Base-by-base conservation (phyloP, 1,140 invertebrate genomes). In the Drosophila micromelanica region DNA sequence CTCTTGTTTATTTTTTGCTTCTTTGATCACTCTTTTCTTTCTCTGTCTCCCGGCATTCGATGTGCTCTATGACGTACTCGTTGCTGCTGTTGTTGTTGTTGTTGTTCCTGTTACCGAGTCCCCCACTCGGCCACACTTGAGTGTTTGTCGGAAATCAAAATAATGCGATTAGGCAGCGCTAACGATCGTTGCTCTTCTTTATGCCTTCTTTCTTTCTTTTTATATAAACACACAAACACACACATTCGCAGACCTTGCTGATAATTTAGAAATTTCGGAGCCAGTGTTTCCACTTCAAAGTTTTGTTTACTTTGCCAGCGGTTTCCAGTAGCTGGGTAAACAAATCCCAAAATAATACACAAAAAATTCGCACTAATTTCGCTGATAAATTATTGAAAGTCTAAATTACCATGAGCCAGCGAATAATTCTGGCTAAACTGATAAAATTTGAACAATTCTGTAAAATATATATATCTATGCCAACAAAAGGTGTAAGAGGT, bases 101-200 rank as follows among this genome's bases (percentile, higher is more conserved):
- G 52, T 15, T 30, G 61, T 27, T 27, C 3, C 5, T 27, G 23
- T 27, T 2, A 2, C 48, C 7, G 30, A 46, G 20, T 64, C 38
- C 17, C 37, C 32, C 57, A 52, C 43, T 73, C 61, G 57, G 59
- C 42, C 54, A 54, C 54, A 60, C 56, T 86, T 62, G 80, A 86
- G 82, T 72, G 75, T 69, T 86, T 67, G 65, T 82, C 86, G 68
- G 82, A 86, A 86, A 82, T 87, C 81, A 78, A 75, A 87, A 80
- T 72, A 81, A 86, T 76, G 54, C 78, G 67, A 78, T 78, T 87
- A 75, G 72, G 73, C 62, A 81, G 65, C 27, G 55, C 65, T 67
- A 59, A 68, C 69, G 72, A 76, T 75, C 48, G 32, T 42, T 51
- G 43, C 67, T 69, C 59, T 70, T 48, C 15, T 43, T n/a, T n/a